A percentile compares a stretch with the other conserved stretches of the same genome.
These are phyloP conservation scores for Sitodiplosis mosellana DNA, from an alignment of 1,140 invertebrate species.

Conservation along the genomic window DNA sequence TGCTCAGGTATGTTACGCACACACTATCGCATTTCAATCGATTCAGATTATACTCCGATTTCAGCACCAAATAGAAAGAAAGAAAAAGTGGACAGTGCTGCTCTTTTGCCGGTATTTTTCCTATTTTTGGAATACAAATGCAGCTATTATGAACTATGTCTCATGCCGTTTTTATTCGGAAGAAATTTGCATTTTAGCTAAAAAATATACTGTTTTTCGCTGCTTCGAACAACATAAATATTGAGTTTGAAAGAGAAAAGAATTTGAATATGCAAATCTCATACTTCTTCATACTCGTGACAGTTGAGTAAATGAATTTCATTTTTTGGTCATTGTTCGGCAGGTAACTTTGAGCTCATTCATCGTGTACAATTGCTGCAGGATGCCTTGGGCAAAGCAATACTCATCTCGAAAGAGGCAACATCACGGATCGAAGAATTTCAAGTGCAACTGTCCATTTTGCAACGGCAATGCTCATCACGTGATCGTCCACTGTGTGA, in stretches of 20 bases:
- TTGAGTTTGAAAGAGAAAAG: no score
- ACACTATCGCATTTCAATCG: background rate
- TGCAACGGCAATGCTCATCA: slow-evolving; percentile 31
- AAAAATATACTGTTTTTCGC: no score
- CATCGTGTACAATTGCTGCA: slow-evolving; percentile 28
- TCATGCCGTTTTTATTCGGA: no score
- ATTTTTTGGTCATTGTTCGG: slow-evolving; percentile 5
- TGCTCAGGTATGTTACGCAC: slow-evolving; percentile 32
- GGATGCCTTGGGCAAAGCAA: slow-evolving; percentile 26
- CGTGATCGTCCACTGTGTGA: slow-evolving; percentile 40
- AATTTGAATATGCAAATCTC: no score
- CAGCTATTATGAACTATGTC: no score
- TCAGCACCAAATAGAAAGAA: no score
- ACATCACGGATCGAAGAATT: slow-evolving; percentile 33
- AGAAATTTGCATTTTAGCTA: no score
- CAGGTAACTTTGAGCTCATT: slow-evolving; percentile 30
- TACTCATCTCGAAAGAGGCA: slow-evolving; percentile 30
- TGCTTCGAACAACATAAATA: no score
- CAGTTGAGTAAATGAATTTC: background rate
- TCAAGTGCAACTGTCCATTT: slow-evolving; percentile 32
- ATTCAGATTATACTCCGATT: background rate
- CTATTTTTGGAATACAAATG: no score
- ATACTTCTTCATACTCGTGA: background rate
- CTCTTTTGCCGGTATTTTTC: no score
- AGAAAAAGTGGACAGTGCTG: no score